Percentiles rank a stretch among this genome's conserved stretches.
These are phyloP conservation scores for Hydrolagus colliei DNA, from an alignment of 2,797 vertebrate genomes.

Conservation along the genomic window DNA sequence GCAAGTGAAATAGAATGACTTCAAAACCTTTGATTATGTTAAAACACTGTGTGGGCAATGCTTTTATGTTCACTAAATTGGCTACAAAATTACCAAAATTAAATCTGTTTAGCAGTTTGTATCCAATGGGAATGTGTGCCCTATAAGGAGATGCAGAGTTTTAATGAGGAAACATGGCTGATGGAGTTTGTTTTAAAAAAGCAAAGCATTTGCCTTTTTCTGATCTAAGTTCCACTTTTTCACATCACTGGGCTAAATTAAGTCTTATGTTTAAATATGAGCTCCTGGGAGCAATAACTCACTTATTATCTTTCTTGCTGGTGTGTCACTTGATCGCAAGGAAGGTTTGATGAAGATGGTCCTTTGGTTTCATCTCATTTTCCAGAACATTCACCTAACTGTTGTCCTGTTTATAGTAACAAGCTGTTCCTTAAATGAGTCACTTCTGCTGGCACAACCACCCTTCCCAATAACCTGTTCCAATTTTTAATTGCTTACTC, in stretches of 20 bases:
- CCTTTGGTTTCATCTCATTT: no score
- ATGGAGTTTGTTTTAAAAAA: background rate
- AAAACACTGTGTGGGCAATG: background rate
- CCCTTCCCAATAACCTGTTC: no score
- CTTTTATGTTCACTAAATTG: background rate
- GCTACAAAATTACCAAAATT: background rate
- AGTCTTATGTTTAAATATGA: background rate
- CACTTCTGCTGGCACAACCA: no score
- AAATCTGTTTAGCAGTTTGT: background rate
- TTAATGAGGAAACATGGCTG: background rate
- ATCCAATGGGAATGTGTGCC: background rate
- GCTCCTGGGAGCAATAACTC: background rate
- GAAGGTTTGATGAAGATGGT: no score
- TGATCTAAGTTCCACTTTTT: no score
- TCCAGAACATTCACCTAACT: no score
- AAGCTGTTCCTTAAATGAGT: no score
- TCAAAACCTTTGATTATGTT: background rate
- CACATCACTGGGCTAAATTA: no score
- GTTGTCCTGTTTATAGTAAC: no score
- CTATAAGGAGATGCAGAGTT: background rate
- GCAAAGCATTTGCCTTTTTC: no score
- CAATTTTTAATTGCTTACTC: no score
- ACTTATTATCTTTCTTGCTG: background rate
- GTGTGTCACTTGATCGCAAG: background rate
- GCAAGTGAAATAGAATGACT: background rate